phyloP scores from a whole-genome alignment of 2,797 vertebrate genomes.

The Distichodus sexfasciatus region DNA sequence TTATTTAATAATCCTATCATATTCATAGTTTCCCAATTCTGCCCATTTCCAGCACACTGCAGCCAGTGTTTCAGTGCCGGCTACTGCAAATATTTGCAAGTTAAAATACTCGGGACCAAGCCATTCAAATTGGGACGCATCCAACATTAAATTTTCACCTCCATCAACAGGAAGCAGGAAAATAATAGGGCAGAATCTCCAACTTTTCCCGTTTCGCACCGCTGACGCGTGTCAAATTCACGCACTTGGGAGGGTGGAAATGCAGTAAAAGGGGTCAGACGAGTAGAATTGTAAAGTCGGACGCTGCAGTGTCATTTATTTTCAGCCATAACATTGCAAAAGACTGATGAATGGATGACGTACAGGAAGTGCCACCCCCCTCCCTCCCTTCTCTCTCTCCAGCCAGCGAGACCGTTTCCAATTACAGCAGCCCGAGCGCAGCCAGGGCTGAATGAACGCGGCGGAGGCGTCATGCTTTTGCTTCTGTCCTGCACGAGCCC shows the following conservation, averaged over 20 bases:
- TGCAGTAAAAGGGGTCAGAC: neutral
- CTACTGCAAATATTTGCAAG: constrained; percentile 25
- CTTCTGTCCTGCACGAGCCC: constrained; percentile 5
- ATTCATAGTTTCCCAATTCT: neutral
- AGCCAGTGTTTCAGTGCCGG: neutral
- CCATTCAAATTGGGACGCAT: constrained; percentile 25
- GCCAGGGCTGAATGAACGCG: constrained; percentile 22
- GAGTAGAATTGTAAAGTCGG: neutral
- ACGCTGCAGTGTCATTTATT: neutral
- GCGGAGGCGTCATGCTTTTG: neutral
- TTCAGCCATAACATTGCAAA: neutral
- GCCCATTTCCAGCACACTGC: neutral
- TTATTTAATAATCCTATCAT: neutral
- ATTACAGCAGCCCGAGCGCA: constrained; percentile 2
- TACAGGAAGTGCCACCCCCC: constrained; percentile 46
- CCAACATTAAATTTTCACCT: constrained; percentile 8
- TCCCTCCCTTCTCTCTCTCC: neutral
- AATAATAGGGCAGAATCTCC: neutral
- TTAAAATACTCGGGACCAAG: constrained; percentile 14
- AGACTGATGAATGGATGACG: constrained; percentile 57
- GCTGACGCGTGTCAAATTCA: too few relatives aligned
- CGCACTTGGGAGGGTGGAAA: too few relatives aligned
- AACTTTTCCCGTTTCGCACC: too few relatives aligned
- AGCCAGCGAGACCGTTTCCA: too few relatives aligned
- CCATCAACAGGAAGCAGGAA: neutral